Evolutionary conservation across 92 coral and sea anemone species (phyloP).

Genomic region (Plumapathes pennacea): DNA sequence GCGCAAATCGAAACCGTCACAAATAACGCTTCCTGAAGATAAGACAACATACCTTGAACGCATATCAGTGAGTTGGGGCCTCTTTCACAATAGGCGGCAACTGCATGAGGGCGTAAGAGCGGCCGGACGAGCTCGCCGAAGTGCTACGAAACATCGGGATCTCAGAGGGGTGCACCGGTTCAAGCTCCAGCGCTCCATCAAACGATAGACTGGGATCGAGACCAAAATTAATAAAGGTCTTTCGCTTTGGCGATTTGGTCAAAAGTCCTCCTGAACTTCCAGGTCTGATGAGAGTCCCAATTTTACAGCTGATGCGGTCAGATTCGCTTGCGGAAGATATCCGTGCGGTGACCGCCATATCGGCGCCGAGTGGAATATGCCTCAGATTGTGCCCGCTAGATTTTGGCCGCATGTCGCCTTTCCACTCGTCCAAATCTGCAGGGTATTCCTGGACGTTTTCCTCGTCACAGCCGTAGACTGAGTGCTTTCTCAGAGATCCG

Average conservation of each 20-base stretch:
- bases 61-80: no score
- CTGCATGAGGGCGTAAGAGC: slow-evolving; percentile 74
- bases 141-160: slow-evolving; percentile 63
- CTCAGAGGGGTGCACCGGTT: slow-evolving; percentile 74
- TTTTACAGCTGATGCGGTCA: slow-evolving; percentile 55
- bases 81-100: slow-evolving; percentile 84
- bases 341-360: slow-evolving; percentile 56
- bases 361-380: slow-evolving; percentile 20
- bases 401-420: slow-evolving; percentile 51
- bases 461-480: neutral
- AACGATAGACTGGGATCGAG: slow-evolving; percentile 42
- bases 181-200: slow-evolving; percentile 65
- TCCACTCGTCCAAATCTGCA: slow-evolving; percentile 23
- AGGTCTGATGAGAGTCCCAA: slow-evolving; percentile 23
- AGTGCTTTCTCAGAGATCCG: slow-evolving; percentile 5
- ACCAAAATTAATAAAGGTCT: slow-evolving; percentile 62
- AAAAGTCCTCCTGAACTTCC: neutral
- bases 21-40: no score
- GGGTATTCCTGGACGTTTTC: slow-evolving; percentile 26
- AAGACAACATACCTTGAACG: no score
- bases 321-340: slow-evolving; percentile 65
- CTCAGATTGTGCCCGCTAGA: slow-evolving; percentile 54
- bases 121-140: slow-evolving; percentile 55
- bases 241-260: slow-evolving; percentile 8
- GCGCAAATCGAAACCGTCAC: no score